Conservation (phyloP, 2,888 invertebrate species). For the Drosophila robusta region DNA sequence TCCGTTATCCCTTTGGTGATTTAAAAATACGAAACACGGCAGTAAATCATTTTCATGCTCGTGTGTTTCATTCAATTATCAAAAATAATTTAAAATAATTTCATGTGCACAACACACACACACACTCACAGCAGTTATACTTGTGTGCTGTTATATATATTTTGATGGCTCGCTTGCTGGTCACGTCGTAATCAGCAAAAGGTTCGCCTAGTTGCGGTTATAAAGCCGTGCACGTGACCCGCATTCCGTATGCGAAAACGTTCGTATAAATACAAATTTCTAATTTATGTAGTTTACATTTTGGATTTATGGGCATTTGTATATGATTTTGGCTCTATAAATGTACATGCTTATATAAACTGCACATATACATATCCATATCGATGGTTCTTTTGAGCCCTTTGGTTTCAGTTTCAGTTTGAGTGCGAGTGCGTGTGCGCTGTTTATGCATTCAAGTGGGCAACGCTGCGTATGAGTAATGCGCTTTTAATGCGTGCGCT, state of each 20-base stretch:
- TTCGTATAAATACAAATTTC: slow-evolving; percentile 66
- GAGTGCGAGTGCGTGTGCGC: slow-evolving; percentile 10
- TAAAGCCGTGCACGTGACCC: slow-evolving; percentile 68
- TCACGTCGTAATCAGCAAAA: slow-evolving; percentile 78
- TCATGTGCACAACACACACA: slow-evolving; percentile 36
- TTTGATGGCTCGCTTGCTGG: slow-evolving; percentile 47
- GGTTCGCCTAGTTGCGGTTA: slow-evolving; percentile 77
- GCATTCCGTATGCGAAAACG: slow-evolving; percentile 57
- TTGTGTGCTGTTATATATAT: slow-evolving; percentile 15
- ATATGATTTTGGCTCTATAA: slow-evolving; percentile 46
- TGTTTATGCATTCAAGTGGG: slow-evolving; percentile 33
- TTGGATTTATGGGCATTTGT: slow-evolving; percentile 72
- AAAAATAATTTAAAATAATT: slow-evolving; percentile 79
- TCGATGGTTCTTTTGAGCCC: slow-evolving; percentile 47
- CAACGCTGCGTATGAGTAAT: slow-evolving; percentile 62
- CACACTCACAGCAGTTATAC: slow-evolving; percentile 7
- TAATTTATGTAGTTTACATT: slow-evolving; percentile 78
- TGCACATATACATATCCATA: slow-evolving; percentile 27
- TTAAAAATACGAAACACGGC: slow-evolving; percentile 48
- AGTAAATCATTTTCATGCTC: slow-evolving; percentile 62
- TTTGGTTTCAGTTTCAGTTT: slow-evolving; percentile 25
- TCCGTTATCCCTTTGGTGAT: slow-evolving; percentile 39
- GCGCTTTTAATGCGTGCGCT: slow-evolving; percentile 66
- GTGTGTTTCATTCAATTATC: slow-evolving; percentile 72
- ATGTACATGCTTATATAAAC: slow-evolving; percentile 15